phyloP scores from a whole-genome alignment of 2,113 vertebrate genomes.

The Tragelaphus imberbis region DNA sequence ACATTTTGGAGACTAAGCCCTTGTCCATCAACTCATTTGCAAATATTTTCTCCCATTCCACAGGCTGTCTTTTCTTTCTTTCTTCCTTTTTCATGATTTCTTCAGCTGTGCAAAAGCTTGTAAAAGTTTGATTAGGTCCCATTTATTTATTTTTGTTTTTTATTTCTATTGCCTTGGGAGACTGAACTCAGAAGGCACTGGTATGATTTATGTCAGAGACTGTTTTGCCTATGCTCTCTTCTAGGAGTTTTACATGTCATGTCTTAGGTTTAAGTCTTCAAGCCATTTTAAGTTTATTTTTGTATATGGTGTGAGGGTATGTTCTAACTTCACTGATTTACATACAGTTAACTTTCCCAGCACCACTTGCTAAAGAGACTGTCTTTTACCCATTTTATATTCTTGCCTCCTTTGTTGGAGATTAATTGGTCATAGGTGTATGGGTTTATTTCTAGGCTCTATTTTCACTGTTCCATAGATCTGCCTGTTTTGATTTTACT shows the following conservation, averaged over 20 bases:
- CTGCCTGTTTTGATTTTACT: neutral
- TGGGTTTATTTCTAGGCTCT: neutral
- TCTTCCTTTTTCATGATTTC: neutral
- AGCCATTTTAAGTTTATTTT: neutral
- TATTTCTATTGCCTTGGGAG: neutral
- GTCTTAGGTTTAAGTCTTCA: neutral
- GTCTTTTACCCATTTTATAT: neutral
- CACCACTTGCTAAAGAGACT: neutral
- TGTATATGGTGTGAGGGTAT: neutral
- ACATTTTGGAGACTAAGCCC: neutral
- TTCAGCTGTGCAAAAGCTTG: neutral
- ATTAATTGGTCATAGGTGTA: neutral
- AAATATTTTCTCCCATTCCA: neutral
- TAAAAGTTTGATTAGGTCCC: neutral
- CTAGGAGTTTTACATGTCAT: neutral
- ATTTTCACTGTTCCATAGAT: neutral
- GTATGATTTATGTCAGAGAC: neutral
- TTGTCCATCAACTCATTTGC: neutral
- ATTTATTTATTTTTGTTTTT: neutral
- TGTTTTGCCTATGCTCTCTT: neutral
- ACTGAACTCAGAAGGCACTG: neutral
- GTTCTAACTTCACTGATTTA: neutral
- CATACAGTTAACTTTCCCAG: neutral
- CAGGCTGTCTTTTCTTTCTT: neutral
- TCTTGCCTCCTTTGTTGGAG: neutral